These are phyloP conservation scores for Zelostemma sp. DNA, from an alignment of 1,140 invertebrate species.

Conservation along the genomic window DNA sequence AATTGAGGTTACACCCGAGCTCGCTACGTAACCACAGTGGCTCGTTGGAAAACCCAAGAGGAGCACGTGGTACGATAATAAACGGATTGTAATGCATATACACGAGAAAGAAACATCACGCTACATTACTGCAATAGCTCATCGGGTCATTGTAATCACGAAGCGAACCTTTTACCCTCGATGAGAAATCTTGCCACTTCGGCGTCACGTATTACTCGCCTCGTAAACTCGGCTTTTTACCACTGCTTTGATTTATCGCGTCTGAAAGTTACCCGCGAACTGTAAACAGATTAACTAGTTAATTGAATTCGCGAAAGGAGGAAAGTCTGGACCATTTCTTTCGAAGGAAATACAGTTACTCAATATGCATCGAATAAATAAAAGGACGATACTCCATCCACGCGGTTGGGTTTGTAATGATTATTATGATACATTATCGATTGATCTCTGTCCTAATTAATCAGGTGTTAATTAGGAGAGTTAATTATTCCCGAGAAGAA, in stretches of 20 bases:
- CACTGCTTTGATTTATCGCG: too few relatives aligned
- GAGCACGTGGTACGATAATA: constrained; percentile 30
- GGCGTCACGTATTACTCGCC: too few relatives aligned
- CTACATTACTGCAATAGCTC: constrained; percentile 22
- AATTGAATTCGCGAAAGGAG: background rate
- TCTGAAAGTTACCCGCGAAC: too few relatives aligned
- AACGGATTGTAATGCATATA: constrained; percentile 41
- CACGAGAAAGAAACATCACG: constrained; percentile 23
- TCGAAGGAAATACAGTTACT: constrained; percentile 30
- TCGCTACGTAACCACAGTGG: constrained; percentile 41
- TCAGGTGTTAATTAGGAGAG: too few relatives aligned
- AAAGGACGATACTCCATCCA: too few relatives aligned
- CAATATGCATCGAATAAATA: constrained; percentile 56
- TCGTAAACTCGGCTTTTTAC: too few relatives aligned
- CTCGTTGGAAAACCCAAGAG: constrained; percentile 21
- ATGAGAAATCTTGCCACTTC: too few relatives aligned
- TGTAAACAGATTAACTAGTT: too few relatives aligned
- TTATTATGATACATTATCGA: too few relatives aligned
- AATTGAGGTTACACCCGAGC: constrained; percentile 40
- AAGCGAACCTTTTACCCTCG: background rate
- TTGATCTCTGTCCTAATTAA: too few relatives aligned
- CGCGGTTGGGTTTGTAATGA: too few relatives aligned
- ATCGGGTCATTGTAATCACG: constrained; percentile 23
- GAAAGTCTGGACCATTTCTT: constrained; percentile 17
- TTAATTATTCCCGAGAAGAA: too few relatives aligned